These are phyloP conservation scores for Arrhopalites spinosus DNA, from an alignment of 2,888 invertebrate genomes.

Conservation along the genomic window DNA sequence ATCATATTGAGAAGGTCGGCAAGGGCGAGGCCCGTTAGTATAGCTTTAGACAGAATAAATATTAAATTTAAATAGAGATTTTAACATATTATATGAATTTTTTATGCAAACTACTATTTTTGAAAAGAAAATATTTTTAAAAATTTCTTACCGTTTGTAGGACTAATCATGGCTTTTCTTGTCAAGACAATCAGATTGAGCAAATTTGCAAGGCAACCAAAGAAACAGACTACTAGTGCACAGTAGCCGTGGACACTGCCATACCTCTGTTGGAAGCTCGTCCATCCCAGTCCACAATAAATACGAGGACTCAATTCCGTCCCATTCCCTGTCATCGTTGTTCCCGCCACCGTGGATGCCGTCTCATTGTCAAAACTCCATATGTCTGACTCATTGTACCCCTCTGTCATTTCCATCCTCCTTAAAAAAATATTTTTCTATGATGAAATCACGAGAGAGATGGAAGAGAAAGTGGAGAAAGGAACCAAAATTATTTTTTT, in stretches of 20 bases:
- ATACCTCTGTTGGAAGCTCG: constrained; percentile 70
- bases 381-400: constrained; percentile 10
- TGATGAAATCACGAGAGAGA: too few relatives aligned
- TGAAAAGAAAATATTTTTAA: too few relatives aligned
- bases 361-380: not conserved
- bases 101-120: too few relatives aligned
- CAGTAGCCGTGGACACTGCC: constrained; percentile 80
- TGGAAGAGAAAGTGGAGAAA: too few relatives aligned
- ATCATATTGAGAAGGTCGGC: constrained; percentile 94
- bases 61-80: too few relatives aligned
- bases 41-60: too few relatives aligned
- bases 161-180: constrained; percentile 85
- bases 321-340: not conserved
- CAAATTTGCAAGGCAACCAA: constrained; percentile 89
- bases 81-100: too few relatives aligned
- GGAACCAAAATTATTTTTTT: not conserved
- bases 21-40: constrained; percentile 72
- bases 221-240: constrained; percentile 82
- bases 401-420: constrained; percentile 31
- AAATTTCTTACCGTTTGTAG: too few relatives aligned
- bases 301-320: not conserved
- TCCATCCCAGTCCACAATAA: constrained; percentile 60
- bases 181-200: constrained; percentile 89
- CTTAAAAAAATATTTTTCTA: too few relatives aligned
- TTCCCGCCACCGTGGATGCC: not conserved